Percentiles rank a stretch among this genome's conserved stretches.
phyloP scores from a whole-genome alignment of 2,797 vertebrate genomes.

The Rhabdophis nuchalis region DNA sequence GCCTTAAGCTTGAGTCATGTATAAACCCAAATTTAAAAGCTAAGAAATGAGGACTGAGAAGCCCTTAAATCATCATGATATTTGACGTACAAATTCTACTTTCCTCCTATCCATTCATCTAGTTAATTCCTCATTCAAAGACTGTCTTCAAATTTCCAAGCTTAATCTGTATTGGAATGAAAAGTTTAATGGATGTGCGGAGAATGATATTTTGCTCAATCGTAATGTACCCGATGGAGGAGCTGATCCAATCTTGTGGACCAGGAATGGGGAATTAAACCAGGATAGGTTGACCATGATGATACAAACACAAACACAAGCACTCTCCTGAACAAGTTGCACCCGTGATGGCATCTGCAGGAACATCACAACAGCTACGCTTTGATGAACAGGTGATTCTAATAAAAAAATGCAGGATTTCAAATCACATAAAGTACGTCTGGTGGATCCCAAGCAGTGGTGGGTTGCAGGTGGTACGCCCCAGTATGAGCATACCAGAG shows the following conservation, averaged over 20 bases:
- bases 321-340: not conserved
- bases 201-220: not conserved
- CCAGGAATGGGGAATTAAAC: not conserved
- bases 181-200: not conserved
- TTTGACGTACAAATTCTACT: not conserved
- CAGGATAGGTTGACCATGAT: not conserved
- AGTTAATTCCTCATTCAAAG: not conserved
- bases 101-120: not conserved
- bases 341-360: not conserved
- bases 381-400: not conserved
- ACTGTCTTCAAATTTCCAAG: not conserved
- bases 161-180: not conserved
- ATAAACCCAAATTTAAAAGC: not conserved
- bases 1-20: not conserved
- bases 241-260: not conserved
- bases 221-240: not conserved
- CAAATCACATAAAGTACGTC: not conserved
- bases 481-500: no score
- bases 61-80: not conserved
- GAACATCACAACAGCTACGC: not conserved
- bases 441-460: no score
- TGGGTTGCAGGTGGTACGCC: no score
- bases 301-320: not conserved
- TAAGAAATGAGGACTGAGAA: not conserved
- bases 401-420: not conserved